Percentiles rank a stretch among this genome's conserved stretches.
Conservation (phyloP, 64 coral and sea anemone genomes). For the Hydrozoanthus tunicans region DNA sequence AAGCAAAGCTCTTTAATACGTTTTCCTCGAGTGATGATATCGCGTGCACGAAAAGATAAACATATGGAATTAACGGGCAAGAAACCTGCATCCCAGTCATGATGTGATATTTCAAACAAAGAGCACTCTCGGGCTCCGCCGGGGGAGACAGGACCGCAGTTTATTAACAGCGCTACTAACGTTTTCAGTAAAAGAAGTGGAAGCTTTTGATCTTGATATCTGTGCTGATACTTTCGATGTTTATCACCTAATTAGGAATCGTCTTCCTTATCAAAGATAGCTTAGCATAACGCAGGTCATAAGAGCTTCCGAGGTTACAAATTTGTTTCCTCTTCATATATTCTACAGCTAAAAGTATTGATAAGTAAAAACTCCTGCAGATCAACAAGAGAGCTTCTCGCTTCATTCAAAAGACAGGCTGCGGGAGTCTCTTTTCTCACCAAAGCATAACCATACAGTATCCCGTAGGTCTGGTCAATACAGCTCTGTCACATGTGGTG, state of each 20-base stretch:
- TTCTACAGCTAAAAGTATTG: constrained; percentile 37
- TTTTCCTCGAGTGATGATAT: constrained; percentile 16
- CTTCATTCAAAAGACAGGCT: constrained; percentile 65
- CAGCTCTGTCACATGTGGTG: constrained; percentile 69
- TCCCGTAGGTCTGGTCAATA: constrained; percentile 83
- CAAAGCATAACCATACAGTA: constrained; percentile 76
- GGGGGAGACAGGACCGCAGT: constrained; percentile 18
- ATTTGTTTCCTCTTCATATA: constrained; percentile 38
- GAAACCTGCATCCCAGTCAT: constrained; percentile 33
- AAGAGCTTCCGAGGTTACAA: constrained; percentile 22
- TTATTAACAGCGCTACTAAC: constrained; percentile 32
- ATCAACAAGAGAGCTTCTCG: constrained; percentile 25
- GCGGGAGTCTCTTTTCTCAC: constrained; percentile 61
- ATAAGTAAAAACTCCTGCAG: constrained; percentile 39
- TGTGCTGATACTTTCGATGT: constrained; percentile 13
- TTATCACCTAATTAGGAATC: constrained; percentile 44
- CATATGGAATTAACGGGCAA: constrained; percentile 36
- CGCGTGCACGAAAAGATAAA: constrained; percentile 40
- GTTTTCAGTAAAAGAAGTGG: constrained; percentile 5
- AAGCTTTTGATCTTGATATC: constrained; percentile 28
- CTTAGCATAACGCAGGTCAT: background rate
- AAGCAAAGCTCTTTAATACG: background rate
- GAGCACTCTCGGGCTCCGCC: constrained; percentile 26
- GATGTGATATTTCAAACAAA: constrained; percentile 54
- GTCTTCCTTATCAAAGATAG: constrained; percentile 13